These are phyloP conservation scores for Xiphorhynchus elegans DNA, from an alignment of 2,113 vertebrate species.

Conservation along the genomic window DNA sequence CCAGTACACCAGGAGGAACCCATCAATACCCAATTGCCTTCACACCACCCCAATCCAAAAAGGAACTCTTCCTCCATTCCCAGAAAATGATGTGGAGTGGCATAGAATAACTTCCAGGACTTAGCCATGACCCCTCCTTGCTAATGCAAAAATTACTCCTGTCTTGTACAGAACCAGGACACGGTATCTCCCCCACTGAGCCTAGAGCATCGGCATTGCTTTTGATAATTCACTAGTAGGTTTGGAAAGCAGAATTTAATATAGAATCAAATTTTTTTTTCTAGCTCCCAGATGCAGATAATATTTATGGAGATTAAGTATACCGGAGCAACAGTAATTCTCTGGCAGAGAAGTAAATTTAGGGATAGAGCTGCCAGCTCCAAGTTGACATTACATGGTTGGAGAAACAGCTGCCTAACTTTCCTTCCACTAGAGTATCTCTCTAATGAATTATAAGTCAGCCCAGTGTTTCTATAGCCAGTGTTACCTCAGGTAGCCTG, in stretches of 20 bases:
- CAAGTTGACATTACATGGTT: background rate
- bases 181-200: background rate
- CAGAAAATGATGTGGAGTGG: background rate
- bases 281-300: background rate
- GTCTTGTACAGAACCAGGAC: background rate
- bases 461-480: background rate
- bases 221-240: background rate
- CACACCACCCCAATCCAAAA: fast-evolving
- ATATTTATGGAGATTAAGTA: background rate
- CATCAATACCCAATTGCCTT: background rate
- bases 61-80: background rate
- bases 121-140: background rate
- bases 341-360: background rate
- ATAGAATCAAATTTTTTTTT: background rate
- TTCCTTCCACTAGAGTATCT: background rate
- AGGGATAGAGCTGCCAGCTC: background rate
- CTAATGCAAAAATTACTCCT: background rate
- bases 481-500: background rate
- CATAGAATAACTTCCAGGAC: background rate
- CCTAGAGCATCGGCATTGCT: background rate
- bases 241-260: background rate
- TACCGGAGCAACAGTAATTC: background rate
- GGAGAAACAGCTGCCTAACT: background rate
- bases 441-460: background rate
- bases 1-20: background rate